phyloP scores from a whole-genome alignment of 2,113 vertebrate species.

The Cryptomyrus ogoouensis region DNA sequence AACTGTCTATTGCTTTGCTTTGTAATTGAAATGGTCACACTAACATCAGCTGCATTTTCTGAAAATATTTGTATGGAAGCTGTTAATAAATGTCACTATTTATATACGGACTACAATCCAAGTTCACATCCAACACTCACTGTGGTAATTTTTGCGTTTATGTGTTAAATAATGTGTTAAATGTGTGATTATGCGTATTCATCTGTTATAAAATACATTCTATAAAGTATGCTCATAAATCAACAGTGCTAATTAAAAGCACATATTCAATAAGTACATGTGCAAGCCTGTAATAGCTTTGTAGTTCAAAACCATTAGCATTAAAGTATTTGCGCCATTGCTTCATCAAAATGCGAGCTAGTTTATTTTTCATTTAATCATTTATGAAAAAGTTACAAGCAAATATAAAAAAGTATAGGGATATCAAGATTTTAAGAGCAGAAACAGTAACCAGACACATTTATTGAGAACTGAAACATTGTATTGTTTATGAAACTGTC shows the following conservation, averaged over 20 bases:
- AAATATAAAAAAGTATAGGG: not conserved
- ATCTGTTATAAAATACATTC: not conserved
- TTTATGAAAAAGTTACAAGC: not conserved
- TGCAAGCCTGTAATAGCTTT: not conserved
- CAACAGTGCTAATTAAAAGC: not conserved
- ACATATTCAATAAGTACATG: not conserved
- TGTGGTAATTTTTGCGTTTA: not conserved
- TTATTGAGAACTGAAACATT: not conserved
- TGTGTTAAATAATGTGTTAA: not conserved
- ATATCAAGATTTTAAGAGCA: not conserved
- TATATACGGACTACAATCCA: not conserved
- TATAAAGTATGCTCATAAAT: not conserved
- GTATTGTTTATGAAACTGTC: not conserved
- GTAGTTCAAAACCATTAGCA: not conserved
- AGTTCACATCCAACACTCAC: not conserved
- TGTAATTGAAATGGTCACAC: not conserved
- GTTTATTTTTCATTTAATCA: not conserved
- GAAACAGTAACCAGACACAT: not conserved
- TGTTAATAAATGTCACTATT: not conserved
- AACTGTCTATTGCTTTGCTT: constrained; percentile 6
- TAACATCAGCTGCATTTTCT: not conserved
- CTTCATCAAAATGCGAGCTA: not conserved
- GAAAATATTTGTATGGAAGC: not conserved
- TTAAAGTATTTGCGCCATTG: not conserved
- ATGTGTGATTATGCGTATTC: not conserved